phyloP scores from a whole-genome alignment of 2,797 vertebrate species.

The Octomys mimax region DNA sequence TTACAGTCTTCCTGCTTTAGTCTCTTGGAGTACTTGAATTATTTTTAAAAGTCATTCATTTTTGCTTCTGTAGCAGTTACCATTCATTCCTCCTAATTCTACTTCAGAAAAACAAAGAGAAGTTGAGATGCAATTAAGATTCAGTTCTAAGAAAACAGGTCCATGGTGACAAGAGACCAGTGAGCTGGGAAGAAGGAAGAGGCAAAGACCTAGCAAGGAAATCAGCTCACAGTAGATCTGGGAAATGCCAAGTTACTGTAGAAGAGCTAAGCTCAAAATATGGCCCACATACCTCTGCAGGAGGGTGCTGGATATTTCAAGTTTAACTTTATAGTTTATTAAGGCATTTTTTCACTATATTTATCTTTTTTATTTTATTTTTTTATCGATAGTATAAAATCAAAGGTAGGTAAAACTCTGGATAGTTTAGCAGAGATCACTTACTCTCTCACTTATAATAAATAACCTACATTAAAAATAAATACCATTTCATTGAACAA shows the following conservation, averaged over 20 bases:
- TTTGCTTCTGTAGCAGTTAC: not conserved
- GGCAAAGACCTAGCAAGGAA: not conserved
- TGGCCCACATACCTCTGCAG: not conserved
- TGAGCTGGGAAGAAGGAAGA: not conserved
- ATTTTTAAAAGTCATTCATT: not conserved
- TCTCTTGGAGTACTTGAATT: not conserved
- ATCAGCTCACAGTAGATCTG: not conserved
- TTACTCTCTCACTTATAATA: not conserved
- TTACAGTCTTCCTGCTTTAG: not conserved
- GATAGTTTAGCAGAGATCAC: not conserved
- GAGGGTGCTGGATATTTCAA: not conserved
- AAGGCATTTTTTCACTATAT: not conserved
- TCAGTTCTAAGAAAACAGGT: not conserved
- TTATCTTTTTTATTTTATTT: conserved; percentile 3
- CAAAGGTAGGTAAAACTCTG: not conserved
- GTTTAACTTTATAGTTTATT: not conserved
- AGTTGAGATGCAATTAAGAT: not conserved
- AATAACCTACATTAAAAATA: not conserved
- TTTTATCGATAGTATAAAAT: not conserved
- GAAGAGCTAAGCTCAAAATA: not conserved
- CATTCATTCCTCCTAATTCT: not conserved
- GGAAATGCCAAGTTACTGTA: not conserved
- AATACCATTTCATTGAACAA: not conserved
- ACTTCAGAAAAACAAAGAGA: not conserved
- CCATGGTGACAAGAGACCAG: rapidly evolving